Base-by-base conservation (phyloP, 64 coral and sea anemone species). In the Dendronephthya gigantea region DNA sequence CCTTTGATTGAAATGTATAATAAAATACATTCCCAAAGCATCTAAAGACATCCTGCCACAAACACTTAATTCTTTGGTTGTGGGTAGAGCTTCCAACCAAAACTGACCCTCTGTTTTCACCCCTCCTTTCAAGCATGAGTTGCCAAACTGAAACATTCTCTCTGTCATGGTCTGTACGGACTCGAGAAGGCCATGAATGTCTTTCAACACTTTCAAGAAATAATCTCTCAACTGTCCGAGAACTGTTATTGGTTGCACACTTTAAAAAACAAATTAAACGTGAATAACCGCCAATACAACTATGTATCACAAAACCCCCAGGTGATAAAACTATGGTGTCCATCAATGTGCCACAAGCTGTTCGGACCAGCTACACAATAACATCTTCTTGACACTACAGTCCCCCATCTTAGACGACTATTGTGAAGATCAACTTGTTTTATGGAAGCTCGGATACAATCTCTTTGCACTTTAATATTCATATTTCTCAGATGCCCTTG, bases 1-100 rank as follows among this genome's bases (percentile, higher is more conserved):
- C 84, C 74, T 82, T 82, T 62, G 89, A 76, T 58, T 68, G 74
- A 32, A 79, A 91, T 13, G 85, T 87, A 14, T 91, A 91, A 48
- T 87, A 90, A 29, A 91, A 91, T 14, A 91, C 85, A 83, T 84
- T 86, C 38, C 85, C 79, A 70, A 91, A 83, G 82, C 52, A 82
- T 83, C 62, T 17, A 40, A 92, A 92, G 7, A 92, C 82, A 65
- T 92, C 86, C 47, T 86, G 56, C 86, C 86, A 88, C 36, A 92
- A 62, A 2, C 86, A 68, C 31, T 92, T 82, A 25, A 92, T 92
- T 7, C 62, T 81, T 39, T 88, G 90, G 40, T 88, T 91, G 5
- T 83, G 90, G 4, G 6, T 62, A 17, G 55, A 62, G 5, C 55
- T 62, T 15, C 55, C 1, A 27, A 62, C 55, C 19, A 62, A 0